phyloP scores from a whole-genome alignment of 53 echinoderm and acorn worm genomes.

The Paracentrotus lividus region DNA sequence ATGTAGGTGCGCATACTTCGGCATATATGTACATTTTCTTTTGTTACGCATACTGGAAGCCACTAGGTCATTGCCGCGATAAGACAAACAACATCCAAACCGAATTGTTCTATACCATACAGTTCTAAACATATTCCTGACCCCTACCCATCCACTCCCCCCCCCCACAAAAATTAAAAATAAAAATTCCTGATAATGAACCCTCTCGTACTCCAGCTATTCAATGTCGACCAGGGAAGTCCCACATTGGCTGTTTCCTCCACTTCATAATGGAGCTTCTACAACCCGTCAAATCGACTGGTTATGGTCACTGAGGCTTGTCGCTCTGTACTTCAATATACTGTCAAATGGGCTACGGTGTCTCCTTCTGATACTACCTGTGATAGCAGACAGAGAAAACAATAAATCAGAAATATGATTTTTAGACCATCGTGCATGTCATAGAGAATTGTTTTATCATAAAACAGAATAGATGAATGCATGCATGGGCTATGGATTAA shows the following conservation, averaged over 20 bases:
- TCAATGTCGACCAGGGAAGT: conserved; percentile 84
- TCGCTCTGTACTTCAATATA: conserved; percentile 99
- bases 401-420: too few species aligned
- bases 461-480: not conserved
- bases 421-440: too few species aligned
- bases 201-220: conserved; percentile 26
- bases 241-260: conserved; percentile 95
- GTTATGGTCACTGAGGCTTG: conserved; percentile 98
- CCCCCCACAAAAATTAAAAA: not conserved
- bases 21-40: too few species aligned
- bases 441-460: too few species aligned
- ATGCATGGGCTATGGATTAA: not conserved
- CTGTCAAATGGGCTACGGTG: conserved; percentile 95
- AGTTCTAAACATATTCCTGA: too few species aligned
- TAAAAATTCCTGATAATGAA: not conserved
- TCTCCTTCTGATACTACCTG: conserved; percentile 99
- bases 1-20: too few species aligned
- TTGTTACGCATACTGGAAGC: too few species aligned
- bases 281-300: conserved; percentile 95
- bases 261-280: conserved; percentile 89
- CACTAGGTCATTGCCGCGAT: too few species aligned
- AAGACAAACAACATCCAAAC: too few species aligned
- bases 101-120: too few species aligned
- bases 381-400: not conserved
- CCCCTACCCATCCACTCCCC: too few species aligned